Evolutionary conservation across 1,140 invertebrate genomes (phyloP).

Genomic region (Aphaenogaster floridana): DNA sequence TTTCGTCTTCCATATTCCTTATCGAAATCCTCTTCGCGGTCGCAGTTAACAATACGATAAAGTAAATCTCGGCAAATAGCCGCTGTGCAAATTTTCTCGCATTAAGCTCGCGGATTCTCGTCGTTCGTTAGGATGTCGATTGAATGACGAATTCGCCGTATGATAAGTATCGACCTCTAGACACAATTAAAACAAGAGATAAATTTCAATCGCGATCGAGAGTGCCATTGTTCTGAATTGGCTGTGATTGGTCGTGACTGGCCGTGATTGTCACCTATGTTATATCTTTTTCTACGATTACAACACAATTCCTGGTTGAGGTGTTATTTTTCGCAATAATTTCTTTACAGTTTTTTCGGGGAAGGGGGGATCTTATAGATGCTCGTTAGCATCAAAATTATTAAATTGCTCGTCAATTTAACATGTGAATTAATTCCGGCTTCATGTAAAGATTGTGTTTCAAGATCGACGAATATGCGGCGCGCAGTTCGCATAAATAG

Average conservation of each 20-base stretch:
- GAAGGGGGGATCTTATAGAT: too few species aligned
- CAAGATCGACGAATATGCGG: too few species aligned
- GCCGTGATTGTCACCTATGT: background rate
- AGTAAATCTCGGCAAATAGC: background rate
- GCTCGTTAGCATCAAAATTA: too few species aligned
- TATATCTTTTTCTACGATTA: background rate
- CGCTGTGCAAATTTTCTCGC: background rate
- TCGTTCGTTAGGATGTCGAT: background rate
- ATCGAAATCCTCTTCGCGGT: background rate
- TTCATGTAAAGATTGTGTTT: too few species aligned
- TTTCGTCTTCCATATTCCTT: background rate
- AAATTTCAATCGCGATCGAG: conserved; percentile 28
- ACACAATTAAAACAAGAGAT: background rate
- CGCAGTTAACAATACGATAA: background rate
- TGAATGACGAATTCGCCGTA: background rate
- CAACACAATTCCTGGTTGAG: background rate
- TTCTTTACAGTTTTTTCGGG: too few species aligned
- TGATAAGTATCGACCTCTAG: background rate
- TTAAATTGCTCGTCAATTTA: too few species aligned
- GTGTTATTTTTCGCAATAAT: too few species aligned
- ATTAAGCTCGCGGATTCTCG: background rate
- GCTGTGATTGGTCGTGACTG: background rate
- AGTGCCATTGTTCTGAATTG: conserved; percentile 2
- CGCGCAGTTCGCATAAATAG: too few species aligned
- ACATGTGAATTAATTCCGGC: too few species aligned